phyloP scores from a whole-genome alignment of 2,888 invertebrate genomes.

The Ligdia adustata region DNA sequence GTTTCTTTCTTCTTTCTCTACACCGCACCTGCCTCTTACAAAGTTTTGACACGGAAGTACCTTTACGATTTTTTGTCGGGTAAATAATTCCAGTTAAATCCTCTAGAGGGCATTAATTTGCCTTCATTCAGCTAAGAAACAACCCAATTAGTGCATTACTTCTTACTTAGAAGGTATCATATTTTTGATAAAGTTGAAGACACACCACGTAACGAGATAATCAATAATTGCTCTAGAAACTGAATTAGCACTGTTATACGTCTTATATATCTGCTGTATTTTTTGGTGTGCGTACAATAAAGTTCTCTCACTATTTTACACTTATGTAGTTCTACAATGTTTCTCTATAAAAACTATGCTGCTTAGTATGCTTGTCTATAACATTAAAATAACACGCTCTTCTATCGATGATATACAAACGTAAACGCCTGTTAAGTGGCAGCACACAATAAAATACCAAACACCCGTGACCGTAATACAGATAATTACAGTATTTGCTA shows the following conservation, averaged over 20 bases:
- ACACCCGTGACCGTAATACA: slow-evolving; percentile 45
- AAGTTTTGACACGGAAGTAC: slow-evolving; percentile 70
- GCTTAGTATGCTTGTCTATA: slow-evolving; percentile 10
- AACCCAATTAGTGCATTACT: slow-evolving; percentile 74
- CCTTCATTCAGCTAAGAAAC: slow-evolving; percentile 69
- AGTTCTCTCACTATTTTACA: too few relatives aligned
- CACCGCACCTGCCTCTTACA: slow-evolving; percentile 68
- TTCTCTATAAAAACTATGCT: not conserved
- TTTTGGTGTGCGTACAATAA: too few relatives aligned
- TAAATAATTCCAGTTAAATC: slow-evolving; percentile 76
- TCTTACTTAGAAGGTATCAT: slow-evolving; percentile 55
- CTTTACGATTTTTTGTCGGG: slow-evolving; percentile 64
- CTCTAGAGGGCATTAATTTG: slow-evolving; percentile 73
- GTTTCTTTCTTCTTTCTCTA: slow-evolving; percentile 38
- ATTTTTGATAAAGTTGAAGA: slow-evolving; percentile 38
- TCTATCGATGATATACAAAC: slow-evolving; percentile 34
- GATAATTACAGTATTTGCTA: slow-evolving; percentile 54
- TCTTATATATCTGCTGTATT: too few relatives aligned
- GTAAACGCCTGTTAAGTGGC: slow-evolving; percentile 40
- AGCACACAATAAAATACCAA: slow-evolving; percentile 43
- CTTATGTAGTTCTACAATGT: not conserved
- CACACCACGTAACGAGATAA: too few relatives aligned
- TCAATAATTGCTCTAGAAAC: too few relatives aligned
- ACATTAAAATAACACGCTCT: slow-evolving; percentile 20
- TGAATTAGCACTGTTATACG: too few relatives aligned